phyloP scores from a whole-genome alignment of 2,797 vertebrate species.

The Halcyon chelicuti region DNA sequence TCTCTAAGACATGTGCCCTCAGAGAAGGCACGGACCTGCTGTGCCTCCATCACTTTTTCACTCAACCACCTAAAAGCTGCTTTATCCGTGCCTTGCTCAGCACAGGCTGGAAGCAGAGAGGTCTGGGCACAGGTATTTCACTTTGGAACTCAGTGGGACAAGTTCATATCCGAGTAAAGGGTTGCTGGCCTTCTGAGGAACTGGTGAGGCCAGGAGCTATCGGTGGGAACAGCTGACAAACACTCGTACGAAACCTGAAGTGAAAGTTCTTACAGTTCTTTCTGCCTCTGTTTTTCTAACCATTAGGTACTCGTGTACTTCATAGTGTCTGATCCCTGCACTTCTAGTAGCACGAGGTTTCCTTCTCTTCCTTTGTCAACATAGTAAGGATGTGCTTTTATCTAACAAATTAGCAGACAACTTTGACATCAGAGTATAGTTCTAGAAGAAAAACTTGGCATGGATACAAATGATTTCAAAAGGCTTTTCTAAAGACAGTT shows the following conservation, averaged over 20 bases:
- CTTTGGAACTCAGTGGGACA: background rate
- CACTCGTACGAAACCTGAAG: fast-evolving
- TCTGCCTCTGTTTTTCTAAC: background rate
- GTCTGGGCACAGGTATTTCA: background rate
- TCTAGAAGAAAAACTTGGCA: background rate
- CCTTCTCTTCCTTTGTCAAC: background rate
- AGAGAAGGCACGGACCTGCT: background rate
- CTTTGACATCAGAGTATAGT: background rate
- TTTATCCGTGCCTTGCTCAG: background rate
- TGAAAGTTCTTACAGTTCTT: background rate
- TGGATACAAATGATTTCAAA: background rate
- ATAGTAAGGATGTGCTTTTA: background rate
- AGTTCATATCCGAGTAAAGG: background rate
- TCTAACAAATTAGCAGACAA: background rate
- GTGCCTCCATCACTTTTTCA: background rate
- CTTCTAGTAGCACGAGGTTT: background rate
- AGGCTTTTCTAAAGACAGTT: background rate
- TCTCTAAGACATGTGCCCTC: fast-evolving
- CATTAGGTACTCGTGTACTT: background rate
- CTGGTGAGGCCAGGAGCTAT: background rate
- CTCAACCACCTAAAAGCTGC: background rate
- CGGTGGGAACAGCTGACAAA: background rate
- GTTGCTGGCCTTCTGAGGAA: background rate
- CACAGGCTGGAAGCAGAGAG: background rate
- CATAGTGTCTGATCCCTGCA: background rate